These are phyloP conservation scores for Anolis carolinensis DNA, from an alignment of 2,113 vertebrate genomes.

Conservation along the genomic window DNA sequence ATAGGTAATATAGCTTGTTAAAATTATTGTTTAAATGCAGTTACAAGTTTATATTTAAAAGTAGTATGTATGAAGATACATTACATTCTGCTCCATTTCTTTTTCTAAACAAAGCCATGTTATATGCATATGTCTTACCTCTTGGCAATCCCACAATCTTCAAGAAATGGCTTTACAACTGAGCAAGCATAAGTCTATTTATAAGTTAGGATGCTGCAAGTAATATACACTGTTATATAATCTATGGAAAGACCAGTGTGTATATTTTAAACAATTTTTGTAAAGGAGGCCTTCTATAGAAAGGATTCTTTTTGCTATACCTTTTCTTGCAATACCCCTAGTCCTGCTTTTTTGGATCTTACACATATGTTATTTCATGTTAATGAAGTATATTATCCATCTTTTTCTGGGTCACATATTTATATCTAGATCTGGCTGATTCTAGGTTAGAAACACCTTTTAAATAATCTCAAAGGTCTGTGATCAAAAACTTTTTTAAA, in stretches of 20 bases:
- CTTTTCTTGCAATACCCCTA: no score
- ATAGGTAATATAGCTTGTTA: slow-evolving; percentile 73
- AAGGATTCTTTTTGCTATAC: no score
- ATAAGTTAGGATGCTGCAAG: neutral
- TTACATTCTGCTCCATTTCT: slow-evolving; percentile 65
- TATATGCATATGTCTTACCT: slow-evolving; percentile 69
- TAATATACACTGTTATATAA: no score
- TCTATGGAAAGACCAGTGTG: no score
- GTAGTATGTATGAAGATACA: slow-evolving; percentile 62
- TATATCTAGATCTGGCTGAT: no score
- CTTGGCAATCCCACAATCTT: slow-evolving; percentile 45
- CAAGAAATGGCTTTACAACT: slow-evolving; percentile 43
- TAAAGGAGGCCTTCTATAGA: no score
- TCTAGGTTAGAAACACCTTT: no score
- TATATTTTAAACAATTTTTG: no score
- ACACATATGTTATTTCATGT: slow-evolving; percentile 29
- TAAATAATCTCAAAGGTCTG: no score
- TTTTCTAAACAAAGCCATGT: slow-evolving; percentile 65
- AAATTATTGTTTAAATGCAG: slow-evolving; percentile 77
- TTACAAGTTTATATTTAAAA: slow-evolving; percentile 66
- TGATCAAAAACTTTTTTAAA: no score
- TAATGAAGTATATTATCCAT: neutral
- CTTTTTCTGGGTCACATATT: neutral
- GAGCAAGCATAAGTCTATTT: slow-evolving; percentile 40
- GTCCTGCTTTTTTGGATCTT: neutral